Evolutionary conservation across 2,888 invertebrate species (phyloP), one percentile per base, ranked within the genome.

Genomic region (Protophormia terraenovae): DNA sequence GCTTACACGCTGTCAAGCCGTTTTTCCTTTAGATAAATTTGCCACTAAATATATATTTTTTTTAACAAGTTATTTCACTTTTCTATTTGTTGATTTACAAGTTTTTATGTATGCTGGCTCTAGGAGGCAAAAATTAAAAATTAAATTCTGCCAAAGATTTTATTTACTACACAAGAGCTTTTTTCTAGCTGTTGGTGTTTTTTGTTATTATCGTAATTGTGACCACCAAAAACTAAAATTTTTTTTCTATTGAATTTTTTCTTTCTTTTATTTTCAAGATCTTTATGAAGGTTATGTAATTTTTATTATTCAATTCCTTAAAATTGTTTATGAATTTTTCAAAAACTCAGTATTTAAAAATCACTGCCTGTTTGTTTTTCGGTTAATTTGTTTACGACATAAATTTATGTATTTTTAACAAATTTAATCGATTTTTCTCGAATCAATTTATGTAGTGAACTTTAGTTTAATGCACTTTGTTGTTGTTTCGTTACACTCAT

Each of bases 381-480:
- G 35, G 6, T 24, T 8, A 24, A 16, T 27, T n/a, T 19, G 38
- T 62, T 24, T 50, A 7, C 16, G 7, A n/a, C 16, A 50, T 32
- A 6, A 47, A 32, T 50, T 69, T 50, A 2, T 53, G 1, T 38
- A 24, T 71, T 55, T 77, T 60, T 0, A 12, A 19, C 22, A 73
- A 29, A 29, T 38, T 58, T 32, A 64, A 82, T 83, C 82, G 82
- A 83, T 83, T 83, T 83, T 83, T 83, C 82, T 83, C 41, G 82
- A 77, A 69, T 29, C 19, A 16, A 38, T 58, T 47, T 73, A 62
- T 38, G 10, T 22, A 47, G 29, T 67, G 2, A 67, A 50, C 8
- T 35, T 55, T 62, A 69, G 10, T 53, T 62, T 10, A 53, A 41
- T 62, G 41, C 41, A 55, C 16, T 66, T 35, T 50, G 41, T 55